phyloP scores from a whole-genome alignment of 2,888 invertebrate genomes.

The Lycocerus yunnanus region DNA sequence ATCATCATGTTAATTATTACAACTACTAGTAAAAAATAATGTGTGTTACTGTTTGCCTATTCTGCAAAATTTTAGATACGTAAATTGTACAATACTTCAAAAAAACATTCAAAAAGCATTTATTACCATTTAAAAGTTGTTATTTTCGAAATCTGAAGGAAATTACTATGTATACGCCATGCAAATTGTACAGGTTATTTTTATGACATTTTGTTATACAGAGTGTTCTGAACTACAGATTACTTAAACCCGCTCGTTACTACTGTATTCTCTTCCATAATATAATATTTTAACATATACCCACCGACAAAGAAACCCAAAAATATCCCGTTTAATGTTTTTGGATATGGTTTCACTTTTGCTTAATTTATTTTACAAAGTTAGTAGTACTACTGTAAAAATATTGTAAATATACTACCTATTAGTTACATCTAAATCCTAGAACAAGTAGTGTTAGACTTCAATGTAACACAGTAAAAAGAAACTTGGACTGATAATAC shows the following conservation, averaged over 20 bases:
- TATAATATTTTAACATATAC: background rate
- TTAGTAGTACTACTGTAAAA: slow-evolving; percentile 41
- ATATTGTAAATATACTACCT: slow-evolving; percentile 38
- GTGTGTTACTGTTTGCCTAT: slow-evolving; percentile 41
- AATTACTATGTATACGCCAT: slow-evolving; percentile 31
- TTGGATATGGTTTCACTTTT: slow-evolving; percentile 12
- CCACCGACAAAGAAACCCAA: background rate
- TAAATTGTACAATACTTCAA: slow-evolving; percentile 57
- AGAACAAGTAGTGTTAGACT: slow-evolving; percentile 34
- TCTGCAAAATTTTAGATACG: slow-evolving; percentile 49
- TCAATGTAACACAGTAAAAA: slow-evolving; percentile 45
- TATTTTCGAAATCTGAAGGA: slow-evolving; percentile 34
- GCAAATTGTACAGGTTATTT: slow-evolving; percentile 30
- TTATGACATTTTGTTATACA: slow-evolving; percentile 14
- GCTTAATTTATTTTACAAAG: slow-evolving; percentile 21
- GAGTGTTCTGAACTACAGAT: background rate
- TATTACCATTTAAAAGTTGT: background rate
- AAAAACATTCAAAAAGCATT: slow-evolving; percentile 10
- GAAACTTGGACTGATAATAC: slow-evolving; percentile 49
- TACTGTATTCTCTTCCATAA: background rate
- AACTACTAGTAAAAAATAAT: slow-evolving; percentile 34
- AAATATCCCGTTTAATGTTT: slow-evolving; percentile 12
- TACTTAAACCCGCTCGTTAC: background rate
- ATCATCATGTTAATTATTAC: slow-evolving; percentile 33
- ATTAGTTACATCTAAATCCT: slow-evolving; percentile 34